Percentiles rank a stretch among this genome's conserved stretches.
Conservation (phyloP, 1,140 invertebrate genomes). For the Drosophila ohnishii region DNA sequence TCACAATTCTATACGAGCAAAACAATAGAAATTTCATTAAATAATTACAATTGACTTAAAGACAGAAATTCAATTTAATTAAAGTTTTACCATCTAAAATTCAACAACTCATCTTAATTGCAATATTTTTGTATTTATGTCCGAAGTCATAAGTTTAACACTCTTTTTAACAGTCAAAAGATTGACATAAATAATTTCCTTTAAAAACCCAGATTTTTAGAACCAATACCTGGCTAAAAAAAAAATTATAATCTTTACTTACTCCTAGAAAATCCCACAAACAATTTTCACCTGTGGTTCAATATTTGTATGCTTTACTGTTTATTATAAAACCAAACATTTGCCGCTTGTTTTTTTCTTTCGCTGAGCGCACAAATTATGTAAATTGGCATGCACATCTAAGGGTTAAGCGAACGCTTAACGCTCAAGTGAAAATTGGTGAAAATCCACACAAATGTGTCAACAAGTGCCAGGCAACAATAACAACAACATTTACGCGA, state of each 20-base stretch:
- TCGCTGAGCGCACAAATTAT: slow-evolving; percentile 34
- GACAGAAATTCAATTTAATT: not conserved
- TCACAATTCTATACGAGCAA: slow-evolving; percentile 1
- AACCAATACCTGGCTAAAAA: not conserved
- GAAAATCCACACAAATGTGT: slow-evolving; percentile 75
- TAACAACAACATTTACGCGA: slow-evolving; percentile 21
- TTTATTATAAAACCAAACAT: slow-evolving; percentile 45
- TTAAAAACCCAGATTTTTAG: not conserved
- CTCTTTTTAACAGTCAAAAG: not conserved
- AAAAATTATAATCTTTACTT: not conserved
- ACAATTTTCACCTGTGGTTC: slow-evolving; percentile 9
- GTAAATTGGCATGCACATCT: slow-evolving; percentile 23
- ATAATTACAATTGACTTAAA: not conserved
- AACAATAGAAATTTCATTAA: not conserved
- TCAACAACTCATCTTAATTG: not conserved
- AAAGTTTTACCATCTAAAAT: not conserved
- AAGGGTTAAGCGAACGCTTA: slow-evolving; percentile 57
- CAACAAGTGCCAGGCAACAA: slow-evolving; percentile 64
- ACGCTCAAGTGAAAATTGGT: slow-evolving; percentile 73
- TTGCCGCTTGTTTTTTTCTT: slow-evolving; percentile 6
- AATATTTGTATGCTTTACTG: slow-evolving; percentile 24
- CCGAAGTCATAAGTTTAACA: no score
- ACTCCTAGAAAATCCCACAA: not conserved
- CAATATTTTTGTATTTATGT: not conserved
- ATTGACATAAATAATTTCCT: not conserved